Evolutionary conservation across 2,113 vertebrate species (phyloP), one percentile per base, ranked within the genome.

Genomic region (Archocentrus centrarchus): DNA sequence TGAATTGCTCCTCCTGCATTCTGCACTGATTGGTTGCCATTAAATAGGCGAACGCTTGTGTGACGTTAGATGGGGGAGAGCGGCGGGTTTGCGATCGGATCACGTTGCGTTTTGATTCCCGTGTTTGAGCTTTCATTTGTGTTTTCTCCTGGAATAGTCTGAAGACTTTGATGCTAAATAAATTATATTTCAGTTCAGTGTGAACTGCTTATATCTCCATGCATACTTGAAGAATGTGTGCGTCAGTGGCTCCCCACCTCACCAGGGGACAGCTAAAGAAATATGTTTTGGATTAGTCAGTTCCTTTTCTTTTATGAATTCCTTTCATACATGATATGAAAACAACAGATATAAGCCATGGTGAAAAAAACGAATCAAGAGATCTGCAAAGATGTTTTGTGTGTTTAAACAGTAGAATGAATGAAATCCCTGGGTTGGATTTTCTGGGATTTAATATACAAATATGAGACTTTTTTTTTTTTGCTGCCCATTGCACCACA

Each of bases 211-310:
- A 47, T 55, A 73, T 14, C 27, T 4, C 47, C 47, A 14, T 53
- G 44, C 66, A 20, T 32, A 73, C 66, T 73, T 73, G 47, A 73
- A 32, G 44, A 73, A 27, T n/a, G 66, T 50, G 1, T 14, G 44
- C 11, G 47, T 73, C 4, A 1, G 0, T 55, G 47, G 53, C 68
- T 55, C 47, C 11, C 1, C 27, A 53, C 10, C 47, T 73, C 32
- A 14, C 47, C 4, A 3, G 32, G 27, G 6, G 18, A 53, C 6
- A 1, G 68, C 68, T 55, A 73, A n/a, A 73, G 27, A 73, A 73
- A 73, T 35, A 73, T 35, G 68, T 73, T 73, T 73, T 73, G 47
- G 68, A 73, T 73, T 73, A 73, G 27, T 73, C 47, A 55, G 47
- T 35, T 55, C 18, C 53, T n/a, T 37, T 37, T 37, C 37, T 37